These are phyloP conservation scores for Bugulina stolonifera DNA, from an alignment of 2,888 invertebrate species.

Conservation along the genomic window DNA sequence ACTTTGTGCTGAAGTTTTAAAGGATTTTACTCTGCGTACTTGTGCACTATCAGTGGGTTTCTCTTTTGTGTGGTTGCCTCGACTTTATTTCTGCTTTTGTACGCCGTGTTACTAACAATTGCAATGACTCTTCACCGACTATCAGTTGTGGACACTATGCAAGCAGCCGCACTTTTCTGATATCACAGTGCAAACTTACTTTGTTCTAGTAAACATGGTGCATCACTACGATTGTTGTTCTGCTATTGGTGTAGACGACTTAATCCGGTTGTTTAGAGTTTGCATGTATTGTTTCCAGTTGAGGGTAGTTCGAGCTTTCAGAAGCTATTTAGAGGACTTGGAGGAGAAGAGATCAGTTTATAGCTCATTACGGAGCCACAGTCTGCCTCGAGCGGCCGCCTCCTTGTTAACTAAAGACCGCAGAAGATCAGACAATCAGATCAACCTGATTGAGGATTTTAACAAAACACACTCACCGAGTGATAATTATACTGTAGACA, in stretches of 20 bases:
- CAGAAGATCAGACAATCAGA: constrained; percentile 17
- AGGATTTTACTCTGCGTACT: too few relatives aligned
- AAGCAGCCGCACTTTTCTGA: too few relatives aligned
- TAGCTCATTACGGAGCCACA: constrained; percentile 60
- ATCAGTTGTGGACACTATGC: neutral
- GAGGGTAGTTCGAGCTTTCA: constrained; percentile 99
- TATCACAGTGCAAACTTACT: too few relatives aligned
- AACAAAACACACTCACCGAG: neutral
- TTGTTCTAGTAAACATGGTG: too few relatives aligned
- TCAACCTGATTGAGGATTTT: neutral
- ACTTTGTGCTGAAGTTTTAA: too few relatives aligned
- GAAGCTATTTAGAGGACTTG: constrained; percentile 97
- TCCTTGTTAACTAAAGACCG: neutral
- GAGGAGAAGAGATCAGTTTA: constrained; percentile 97
- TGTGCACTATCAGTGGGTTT: too few relatives aligned
- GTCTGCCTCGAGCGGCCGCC: constrained; percentile 37
- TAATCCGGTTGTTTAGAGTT: constrained; percentile 21
- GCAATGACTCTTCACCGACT: neutral
- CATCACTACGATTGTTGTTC: too few relatives aligned
- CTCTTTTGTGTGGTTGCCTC: neutral
- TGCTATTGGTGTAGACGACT: too few relatives aligned
- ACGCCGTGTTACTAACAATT: neutral
- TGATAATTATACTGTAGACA: neutral
- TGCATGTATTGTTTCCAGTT: constrained; percentile 70
- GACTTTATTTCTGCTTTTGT: neutral